Conservation (phyloP, 2,113 vertebrate species). For the Lontra canadensis region DNA sequence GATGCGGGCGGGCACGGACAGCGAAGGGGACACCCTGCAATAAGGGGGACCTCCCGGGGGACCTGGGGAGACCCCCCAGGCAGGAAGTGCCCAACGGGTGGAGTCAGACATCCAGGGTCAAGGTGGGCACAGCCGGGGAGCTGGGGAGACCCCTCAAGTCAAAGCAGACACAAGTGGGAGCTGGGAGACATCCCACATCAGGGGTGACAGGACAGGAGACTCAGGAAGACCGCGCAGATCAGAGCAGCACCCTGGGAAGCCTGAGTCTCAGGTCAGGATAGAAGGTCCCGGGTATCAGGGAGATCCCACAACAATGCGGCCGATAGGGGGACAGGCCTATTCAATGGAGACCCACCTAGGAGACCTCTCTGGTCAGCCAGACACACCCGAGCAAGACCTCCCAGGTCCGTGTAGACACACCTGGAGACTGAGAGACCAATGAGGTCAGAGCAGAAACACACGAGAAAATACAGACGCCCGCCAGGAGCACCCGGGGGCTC, state of each 20-base stretch:
- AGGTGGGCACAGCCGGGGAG: no score
- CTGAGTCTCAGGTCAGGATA: neutral
- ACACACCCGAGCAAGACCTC: neutral
- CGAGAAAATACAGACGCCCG: neutral
- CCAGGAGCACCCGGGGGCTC: neutral
- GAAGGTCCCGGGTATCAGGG: neutral
- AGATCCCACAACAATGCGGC: neutral
- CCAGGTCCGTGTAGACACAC: neutral
- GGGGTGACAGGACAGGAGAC: neutral
- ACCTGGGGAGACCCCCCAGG: no score
- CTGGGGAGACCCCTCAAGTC: neutral
- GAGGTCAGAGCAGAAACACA: neutral
- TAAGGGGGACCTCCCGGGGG: no score
- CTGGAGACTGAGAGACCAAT: neutral
- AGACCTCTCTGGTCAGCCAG: neutral
- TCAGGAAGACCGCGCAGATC: neutral
- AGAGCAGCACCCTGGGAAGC: no score
- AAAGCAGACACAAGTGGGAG: neutral
- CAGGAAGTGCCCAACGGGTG: neutral
- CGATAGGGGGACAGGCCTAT: no score
- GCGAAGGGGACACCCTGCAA: neutral
- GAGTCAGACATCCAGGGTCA: neutral
- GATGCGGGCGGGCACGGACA: neutral
- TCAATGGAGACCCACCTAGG: neutral
- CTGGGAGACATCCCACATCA: neutral